phyloP scores from a whole-genome alignment of 2,797 vertebrate species.

The Mycteria americana region DNA sequence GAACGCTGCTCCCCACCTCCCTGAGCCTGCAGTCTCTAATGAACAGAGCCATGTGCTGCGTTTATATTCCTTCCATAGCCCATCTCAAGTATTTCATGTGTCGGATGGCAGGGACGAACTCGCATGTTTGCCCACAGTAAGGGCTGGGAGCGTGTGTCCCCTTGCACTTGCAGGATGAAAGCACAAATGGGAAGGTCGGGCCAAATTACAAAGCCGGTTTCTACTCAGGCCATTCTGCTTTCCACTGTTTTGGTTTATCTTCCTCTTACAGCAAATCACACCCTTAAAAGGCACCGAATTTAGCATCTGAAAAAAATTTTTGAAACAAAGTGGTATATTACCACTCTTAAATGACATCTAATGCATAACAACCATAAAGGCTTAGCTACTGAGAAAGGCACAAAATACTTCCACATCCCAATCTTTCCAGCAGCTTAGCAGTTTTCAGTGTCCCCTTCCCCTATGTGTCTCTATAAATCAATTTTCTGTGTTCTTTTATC shows the following conservation, averaged over 20 bases:
- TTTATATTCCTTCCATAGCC: not conserved
- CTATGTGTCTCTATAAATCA: not conserved
- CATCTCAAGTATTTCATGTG: accelerated
- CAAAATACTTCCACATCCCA: not conserved
- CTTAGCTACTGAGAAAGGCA: not conserved
- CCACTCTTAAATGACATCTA: not conserved
- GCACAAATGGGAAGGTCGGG: not conserved
- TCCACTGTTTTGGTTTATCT: not conserved
- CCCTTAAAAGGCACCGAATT: not conserved
- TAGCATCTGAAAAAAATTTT: not conserved
- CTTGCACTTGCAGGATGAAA: accelerated
- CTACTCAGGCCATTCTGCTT: accelerated
- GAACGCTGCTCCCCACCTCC: not conserved
- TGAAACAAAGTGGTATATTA: not conserved
- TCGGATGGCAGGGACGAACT: accelerated
- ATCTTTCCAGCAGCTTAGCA: not conserved
- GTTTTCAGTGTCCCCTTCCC: not conserved
- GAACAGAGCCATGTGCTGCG: accelerated
- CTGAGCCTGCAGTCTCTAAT: not conserved
- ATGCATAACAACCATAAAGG: not conserved
- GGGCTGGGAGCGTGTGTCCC: not conserved
- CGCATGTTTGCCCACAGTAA: accelerated
- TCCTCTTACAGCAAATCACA: not conserved
- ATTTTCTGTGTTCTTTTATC: not conserved
- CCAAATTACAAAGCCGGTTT: not conserved